Evolutionary conservation across 2,113 vertebrate species (phyloP).

Genomic region (Nothoprocta pentlandii): DNA sequence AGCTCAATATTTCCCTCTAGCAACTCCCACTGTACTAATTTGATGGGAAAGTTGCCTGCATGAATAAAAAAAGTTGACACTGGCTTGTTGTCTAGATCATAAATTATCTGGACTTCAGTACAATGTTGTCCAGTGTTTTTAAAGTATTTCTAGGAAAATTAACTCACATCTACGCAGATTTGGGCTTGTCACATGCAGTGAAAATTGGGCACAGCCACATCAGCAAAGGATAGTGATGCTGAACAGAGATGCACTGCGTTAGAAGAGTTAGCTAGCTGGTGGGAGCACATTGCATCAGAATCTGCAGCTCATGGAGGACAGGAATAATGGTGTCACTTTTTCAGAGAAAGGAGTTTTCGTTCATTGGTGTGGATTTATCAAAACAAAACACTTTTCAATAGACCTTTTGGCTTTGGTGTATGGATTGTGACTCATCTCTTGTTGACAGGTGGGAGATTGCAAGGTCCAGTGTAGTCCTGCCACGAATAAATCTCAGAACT

Average conservation of each 20-base stretch:
- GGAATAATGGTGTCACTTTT: background rate
- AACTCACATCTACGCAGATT: background rate
- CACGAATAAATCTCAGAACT: background rate
- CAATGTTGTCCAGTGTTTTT: conserved; percentile 22
- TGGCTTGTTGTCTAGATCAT: background rate
- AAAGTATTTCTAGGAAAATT: conserved; percentile 44
- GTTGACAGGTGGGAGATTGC: background rate
- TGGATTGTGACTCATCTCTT: background rate
- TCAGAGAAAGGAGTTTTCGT: background rate
- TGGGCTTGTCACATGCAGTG: background rate
- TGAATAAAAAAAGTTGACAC: background rate
- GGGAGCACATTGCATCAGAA: background rate
- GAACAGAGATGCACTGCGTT: background rate
- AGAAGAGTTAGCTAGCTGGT: background rate
- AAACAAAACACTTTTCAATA: background rate
- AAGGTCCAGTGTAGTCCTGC: background rate
- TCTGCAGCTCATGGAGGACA: background rate
- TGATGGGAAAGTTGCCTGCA: background rate
- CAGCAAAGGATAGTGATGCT: background rate
- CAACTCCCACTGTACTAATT: background rate
- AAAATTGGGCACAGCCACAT: conserved; percentile 1
- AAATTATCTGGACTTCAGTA: conserved; percentile 17
- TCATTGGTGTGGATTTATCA: background rate
- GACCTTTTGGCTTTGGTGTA: background rate
- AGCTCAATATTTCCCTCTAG: background rate